Conservation (phyloP, 2,888 invertebrate genomes). For the Hyles lineata region DNA sequence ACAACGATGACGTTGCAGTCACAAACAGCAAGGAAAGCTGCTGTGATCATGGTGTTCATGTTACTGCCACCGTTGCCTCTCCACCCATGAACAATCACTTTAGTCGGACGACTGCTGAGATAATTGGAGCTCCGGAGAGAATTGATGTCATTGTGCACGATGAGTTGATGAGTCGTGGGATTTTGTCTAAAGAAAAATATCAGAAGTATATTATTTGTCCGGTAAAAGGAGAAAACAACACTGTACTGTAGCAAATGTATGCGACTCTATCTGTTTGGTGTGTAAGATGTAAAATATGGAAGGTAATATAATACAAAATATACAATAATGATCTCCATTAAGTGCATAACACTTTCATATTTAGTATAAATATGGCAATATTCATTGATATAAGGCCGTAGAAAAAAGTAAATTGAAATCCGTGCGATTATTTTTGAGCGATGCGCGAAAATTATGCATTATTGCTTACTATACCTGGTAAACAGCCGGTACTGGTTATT, state of each 20-base stretch:
- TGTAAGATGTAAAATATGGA: too few species aligned
- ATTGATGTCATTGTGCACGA: constrained; percentile 56
- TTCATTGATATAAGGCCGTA: too few species aligned
- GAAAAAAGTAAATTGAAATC: too few species aligned
- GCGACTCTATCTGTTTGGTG: too few species aligned
- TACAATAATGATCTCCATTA: too few species aligned
- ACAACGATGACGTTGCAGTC: constrained; percentile 67
- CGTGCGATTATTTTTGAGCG: neutral
- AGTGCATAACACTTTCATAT: too few species aligned
- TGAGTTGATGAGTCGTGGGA: constrained; percentile 51
- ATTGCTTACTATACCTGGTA: neutral
- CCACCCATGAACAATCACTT: constrained; percentile 71
- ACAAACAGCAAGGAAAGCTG: constrained; percentile 60
- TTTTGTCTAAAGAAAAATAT: constrained; percentile 51
- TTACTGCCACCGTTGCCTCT: constrained; percentile 59
- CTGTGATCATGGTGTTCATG: constrained; percentile 57
- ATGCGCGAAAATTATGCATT: neutral
- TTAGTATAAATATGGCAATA: too few species aligned
- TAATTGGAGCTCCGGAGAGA: constrained; percentile 59
- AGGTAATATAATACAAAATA: too few species aligned
- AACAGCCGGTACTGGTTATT: constrained; percentile 65
- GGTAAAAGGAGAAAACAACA: too few species aligned
- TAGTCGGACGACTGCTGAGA: constrained; percentile 50
- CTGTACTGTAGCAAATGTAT: too few species aligned
- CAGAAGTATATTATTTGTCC: neutral